Evolutionary conservation across 2,888 invertebrate species (phyloP).

Genomic region (Drosophila pegasa): DNA sequence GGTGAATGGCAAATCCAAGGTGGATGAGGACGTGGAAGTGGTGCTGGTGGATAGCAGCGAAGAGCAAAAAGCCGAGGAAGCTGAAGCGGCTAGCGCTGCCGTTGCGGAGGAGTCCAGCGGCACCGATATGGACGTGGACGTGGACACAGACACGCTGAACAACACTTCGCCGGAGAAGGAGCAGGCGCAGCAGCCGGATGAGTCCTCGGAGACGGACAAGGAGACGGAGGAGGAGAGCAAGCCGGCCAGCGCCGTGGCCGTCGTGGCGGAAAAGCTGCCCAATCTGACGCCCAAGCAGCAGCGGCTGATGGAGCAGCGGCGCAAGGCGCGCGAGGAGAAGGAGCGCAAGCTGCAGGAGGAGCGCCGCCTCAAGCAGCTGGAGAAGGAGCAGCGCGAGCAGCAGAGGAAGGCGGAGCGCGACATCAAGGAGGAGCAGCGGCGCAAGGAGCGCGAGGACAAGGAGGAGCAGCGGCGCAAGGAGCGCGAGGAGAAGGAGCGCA

Average conservation of each 20-base stretch:
- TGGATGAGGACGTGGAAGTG: constrained; percentile 11
- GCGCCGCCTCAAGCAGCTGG: constrained; percentile 83
- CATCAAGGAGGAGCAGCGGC: constrained; percentile 85
- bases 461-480: constrained; percentile 85
- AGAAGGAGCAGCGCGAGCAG: constrained; percentile 80
- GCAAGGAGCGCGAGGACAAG: constrained; percentile 85
- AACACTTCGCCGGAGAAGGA: constrained; percentile 12
- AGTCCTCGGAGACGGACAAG: constrained; percentile 1
- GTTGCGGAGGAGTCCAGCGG: constrained; percentile 17
- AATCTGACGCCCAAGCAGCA: constrained; percentile 81
- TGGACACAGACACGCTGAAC: constrained; percentile 37
- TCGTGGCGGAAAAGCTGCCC: constrained; percentile 16
- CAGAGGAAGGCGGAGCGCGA: constrained; percentile 83
- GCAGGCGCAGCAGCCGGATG: not conserved
- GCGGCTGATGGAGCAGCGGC: constrained; percentile 73
- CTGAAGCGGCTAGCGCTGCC: not conserved
- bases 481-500: constrained; percentile 83
- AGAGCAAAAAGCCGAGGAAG: constrained; percentile 16
- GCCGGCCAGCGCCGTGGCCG: not conserved
- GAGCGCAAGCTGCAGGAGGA: constrained; percentile 85
- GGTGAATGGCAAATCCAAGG: not conserved
- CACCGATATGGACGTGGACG: constrained; percentile 47
- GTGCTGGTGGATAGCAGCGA: constrained; percentile 43
- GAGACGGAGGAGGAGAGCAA: constrained; percentile 5
- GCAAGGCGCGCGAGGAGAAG: constrained; percentile 82